Evolutionary conservation across 1,140 invertebrate species (phyloP).

Genomic region (Drosophila bocki): DNA sequence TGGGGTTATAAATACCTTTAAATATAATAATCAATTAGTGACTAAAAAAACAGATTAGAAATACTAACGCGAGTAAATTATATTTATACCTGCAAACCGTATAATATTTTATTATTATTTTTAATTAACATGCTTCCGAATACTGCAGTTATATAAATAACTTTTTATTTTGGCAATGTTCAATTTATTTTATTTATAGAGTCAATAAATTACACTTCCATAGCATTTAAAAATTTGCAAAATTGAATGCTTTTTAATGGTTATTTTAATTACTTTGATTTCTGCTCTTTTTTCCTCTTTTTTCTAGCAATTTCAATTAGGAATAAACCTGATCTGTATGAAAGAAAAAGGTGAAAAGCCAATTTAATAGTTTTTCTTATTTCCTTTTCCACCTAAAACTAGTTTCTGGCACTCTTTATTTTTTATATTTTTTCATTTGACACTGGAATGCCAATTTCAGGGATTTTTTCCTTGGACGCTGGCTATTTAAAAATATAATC

Average conservation of each 20-base stretch:
- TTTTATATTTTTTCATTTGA: slow-evolving; percentile 10
- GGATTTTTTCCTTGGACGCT: slow-evolving; percentile 3
- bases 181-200: neutral
- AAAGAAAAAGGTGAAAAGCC: neutral
- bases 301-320: slow-evolving; percentile 1
- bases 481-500: slow-evolving; percentile 61
- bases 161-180: neutral
- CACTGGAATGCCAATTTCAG: slow-evolving; percentile 5
- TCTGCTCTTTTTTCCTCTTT: neutral
- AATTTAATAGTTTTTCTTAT: slow-evolving; percentile 24
- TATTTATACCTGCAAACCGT: neutral
- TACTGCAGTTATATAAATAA: neutral
- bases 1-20: too few species aligned
- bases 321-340: neutral
- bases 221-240: neutral
- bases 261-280: neutral
- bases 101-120: too few species aligned
- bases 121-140: rapidly evolving
- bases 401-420: neutral
- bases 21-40: neutral
- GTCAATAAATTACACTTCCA: neutral
- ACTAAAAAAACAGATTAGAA: neutral
- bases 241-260: neutral
- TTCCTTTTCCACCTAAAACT: neutral
- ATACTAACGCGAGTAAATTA: neutral